These are phyloP conservation scores for Punctoribates punctum DNA, from an alignment of 2,888 invertebrate species.

Conservation along the genomic window DNA sequence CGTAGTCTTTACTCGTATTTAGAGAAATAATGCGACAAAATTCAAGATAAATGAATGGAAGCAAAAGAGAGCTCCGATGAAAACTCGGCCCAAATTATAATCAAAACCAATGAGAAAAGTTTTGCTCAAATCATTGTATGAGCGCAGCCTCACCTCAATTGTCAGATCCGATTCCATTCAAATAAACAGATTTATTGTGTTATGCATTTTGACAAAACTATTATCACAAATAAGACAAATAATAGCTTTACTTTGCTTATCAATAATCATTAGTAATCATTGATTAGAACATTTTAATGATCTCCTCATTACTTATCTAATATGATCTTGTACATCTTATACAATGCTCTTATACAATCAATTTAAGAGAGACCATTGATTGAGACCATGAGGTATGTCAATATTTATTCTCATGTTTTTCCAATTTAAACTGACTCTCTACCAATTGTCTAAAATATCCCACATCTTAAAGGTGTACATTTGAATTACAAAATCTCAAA, in stretches of 20 bases:
- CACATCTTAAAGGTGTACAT: no score
- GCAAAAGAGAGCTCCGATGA: not conserved
- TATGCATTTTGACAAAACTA: not conserved
- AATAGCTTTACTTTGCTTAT: not conserved
- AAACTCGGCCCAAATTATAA: conserved; percentile 32
- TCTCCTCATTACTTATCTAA: no score
- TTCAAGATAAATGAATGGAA: conserved; percentile 28
- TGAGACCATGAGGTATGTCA: no score
- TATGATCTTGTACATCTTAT: no score
- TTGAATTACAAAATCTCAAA: no score
- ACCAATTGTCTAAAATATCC: no score
- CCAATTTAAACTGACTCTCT: no score
- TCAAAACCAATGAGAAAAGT: conserved; percentile 39
- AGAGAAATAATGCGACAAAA: conserved; percentile 29
- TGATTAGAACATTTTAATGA: no score
- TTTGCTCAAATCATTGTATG: conserved; percentile 14
- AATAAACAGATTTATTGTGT: conserved; percentile 29
- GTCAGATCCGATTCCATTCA: conserved; percentile 19
- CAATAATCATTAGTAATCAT: no score
- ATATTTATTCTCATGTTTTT: no score
- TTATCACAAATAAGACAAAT: not conserved
- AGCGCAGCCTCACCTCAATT: conserved; percentile 38
- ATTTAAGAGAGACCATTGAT: no score
- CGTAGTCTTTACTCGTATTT: conserved; percentile 15
- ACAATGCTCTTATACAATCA: no score